A percentile compares a stretch with the other conserved stretches of the same genome.
phyloP scores from a whole-genome alignment of 2,113 vertebrate species.

The Sula dactylatra region DNA sequence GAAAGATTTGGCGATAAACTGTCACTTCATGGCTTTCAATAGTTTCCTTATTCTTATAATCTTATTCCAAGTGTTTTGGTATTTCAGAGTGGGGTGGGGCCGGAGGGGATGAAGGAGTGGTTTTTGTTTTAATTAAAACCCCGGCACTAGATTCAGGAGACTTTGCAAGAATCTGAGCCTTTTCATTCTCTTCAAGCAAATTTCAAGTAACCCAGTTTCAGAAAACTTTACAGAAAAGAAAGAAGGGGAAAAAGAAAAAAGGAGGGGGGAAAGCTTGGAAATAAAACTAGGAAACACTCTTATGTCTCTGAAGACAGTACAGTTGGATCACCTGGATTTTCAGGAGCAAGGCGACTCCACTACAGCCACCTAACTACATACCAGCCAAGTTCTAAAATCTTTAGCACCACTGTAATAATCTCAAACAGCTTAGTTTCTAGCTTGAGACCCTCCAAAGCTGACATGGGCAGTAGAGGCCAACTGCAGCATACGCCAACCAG shows the following conservation, averaged over 20 bases:
- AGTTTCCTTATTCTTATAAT: background rate
- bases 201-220: background rate
- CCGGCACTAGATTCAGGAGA: background rate
- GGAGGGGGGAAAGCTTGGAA: background rate
- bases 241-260: no score
- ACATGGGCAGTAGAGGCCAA: background rate
- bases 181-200: background rate
- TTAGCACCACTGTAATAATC: background rate
- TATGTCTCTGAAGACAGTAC: background rate
- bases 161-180: background rate
- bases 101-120: rapidly evolving
- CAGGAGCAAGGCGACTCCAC: background rate
- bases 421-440: background rate
- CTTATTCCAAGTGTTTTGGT: background rate
- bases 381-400: background rate
- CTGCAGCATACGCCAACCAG: background rate
- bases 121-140: background rate
- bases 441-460: background rate
- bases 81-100: background rate
- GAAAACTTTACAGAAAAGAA: background rate
- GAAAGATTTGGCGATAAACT: background rate
- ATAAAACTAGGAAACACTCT: background rate
- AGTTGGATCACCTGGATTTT: background rate
- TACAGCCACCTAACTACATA: background rate
- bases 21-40: background rate